Percentiles rank a stretch among this genome's conserved stretches.
Conservation (phyloP, 2,888 invertebrate genomes). For the Dicyrtoma fusca region DNA sequence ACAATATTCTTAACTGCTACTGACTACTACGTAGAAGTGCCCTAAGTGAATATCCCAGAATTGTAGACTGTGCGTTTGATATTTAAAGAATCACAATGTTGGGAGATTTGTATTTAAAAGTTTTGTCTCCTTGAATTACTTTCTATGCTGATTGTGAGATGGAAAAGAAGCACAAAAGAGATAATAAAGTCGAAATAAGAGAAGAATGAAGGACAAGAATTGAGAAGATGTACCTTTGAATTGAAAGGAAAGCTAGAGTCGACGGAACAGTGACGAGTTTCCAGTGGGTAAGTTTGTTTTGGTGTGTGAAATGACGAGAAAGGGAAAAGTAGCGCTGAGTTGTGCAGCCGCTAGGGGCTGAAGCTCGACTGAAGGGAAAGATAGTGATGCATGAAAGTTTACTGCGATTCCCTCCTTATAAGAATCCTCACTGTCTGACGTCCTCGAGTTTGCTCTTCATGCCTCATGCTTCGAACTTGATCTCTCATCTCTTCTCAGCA, state of each 20-base stretch:
- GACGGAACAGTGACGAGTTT: too few species aligned
- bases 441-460: background rate
- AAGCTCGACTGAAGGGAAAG: constrained; percentile 37
- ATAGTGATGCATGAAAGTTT: constrained; percentile 3
- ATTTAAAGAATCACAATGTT: too few species aligned
- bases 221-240: background rate
- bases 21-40: too few species aligned
- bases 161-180: too few species aligned
- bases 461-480: background rate
- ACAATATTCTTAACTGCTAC: too few species aligned
- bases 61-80: too few species aligned
- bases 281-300: too few species aligned
- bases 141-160: too few species aligned
- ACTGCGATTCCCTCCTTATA: background rate
- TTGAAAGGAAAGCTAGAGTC: background rate
- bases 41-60: too few species aligned
- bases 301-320: background rate
- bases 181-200: background rate
- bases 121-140: too few species aligned
- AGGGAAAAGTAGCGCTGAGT: constrained; percentile 10
- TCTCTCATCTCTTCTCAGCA: constrained; percentile 9
- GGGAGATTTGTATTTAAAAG: too few species aligned
- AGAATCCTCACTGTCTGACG: background rate
- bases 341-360: constrained; percentile 42
- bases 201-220: background rate